Evolutionary conservation across 2,888 invertebrate species (phyloP).

Genomic region (Caenorhabditis parvicauda): DNA sequence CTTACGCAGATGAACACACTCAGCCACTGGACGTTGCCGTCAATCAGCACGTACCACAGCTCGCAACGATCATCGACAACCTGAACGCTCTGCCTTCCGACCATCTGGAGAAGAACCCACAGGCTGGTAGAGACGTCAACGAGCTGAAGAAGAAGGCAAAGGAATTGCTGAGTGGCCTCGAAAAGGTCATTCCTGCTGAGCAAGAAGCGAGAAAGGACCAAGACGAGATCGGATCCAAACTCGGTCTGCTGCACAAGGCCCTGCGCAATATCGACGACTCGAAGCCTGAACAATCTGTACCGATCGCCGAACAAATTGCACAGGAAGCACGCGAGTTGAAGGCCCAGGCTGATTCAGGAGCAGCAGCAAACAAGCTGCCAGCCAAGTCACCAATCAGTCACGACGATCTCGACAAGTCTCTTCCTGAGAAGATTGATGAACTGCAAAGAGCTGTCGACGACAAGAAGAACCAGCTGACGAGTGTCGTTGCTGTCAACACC

Average conservation of each 20-base stretch:
- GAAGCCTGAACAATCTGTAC: slow-evolving; percentile 4
- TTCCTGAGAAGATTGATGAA: slow-evolving; percentile 5
- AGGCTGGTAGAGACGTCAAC: slow-evolving; percentile 11
- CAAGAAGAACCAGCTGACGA: slow-evolving; percentile 11
- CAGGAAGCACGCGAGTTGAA: slow-evolving; percentile 10
- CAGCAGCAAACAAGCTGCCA: slow-evolving; percentile 6
- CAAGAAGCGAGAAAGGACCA: slow-evolving; percentile 7
- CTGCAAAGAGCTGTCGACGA: slow-evolving; percentile 9
- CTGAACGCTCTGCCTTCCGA: not conserved
- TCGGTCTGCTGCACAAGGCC: not conserved
- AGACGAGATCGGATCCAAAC: not conserved
- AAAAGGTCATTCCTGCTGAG: slow-evolving; percentile 7
- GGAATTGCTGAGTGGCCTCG: slow-evolving; percentile 4
- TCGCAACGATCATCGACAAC: slow-evolving; percentile 5
- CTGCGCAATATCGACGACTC: slow-evolving; percentile 1
- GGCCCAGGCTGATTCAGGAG: slow-evolving; percentile 2
- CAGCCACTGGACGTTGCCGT: slow-evolving; percentile 12
- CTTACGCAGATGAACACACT: slow-evolving; percentile 10
- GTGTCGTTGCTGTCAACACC: slow-evolving; percentile 11
- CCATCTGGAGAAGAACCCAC: slow-evolving; percentile 7
- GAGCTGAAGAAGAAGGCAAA: slow-evolving; percentile 14
- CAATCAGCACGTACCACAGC: slow-evolving; percentile 4
- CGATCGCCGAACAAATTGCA: slow-evolving; percentile 12
- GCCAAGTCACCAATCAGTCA: slow-evolving; percentile 7
- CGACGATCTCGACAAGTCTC: slow-evolving; percentile 10